A percentile compares a stretch with the other conserved stretches of the same genome.
Evolutionary conservation across 2,888 invertebrate genomes (phyloP).

Genomic region (Frankliniella fusca): DNA sequence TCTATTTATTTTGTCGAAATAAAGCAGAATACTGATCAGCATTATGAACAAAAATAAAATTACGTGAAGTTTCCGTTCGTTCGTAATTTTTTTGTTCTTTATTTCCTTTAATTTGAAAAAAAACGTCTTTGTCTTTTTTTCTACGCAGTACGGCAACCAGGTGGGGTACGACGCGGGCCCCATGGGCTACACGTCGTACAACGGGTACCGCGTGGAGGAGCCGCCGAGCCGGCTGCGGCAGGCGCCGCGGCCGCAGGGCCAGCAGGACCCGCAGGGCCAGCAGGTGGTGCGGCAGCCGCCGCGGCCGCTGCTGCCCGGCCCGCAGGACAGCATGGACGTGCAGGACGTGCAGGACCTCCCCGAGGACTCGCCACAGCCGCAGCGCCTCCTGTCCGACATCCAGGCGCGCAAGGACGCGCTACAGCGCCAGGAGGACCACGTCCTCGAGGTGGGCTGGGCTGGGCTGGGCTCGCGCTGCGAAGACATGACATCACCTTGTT

Average conservation of each 20-base stretch:
- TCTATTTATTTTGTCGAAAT: no score
- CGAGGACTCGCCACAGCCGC: slow-evolving; percentile 12
- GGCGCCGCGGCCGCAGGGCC: neutral
- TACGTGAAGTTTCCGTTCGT: no score
- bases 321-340: slow-evolving; percentile 2
- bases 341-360: neutral
- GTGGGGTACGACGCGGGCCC: slow-evolving; percentile 20
- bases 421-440: neutral
- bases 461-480: neutral
- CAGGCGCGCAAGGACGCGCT: neutral
- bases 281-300: neutral
- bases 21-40: no score
- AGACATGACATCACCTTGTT: neutral
- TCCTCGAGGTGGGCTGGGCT: neutral
- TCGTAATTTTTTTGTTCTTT: no score
- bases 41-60: no score
- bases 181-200: neutral
- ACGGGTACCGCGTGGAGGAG: neutral
- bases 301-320: neutral
- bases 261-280: no score
- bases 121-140: no score
- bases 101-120: no score
- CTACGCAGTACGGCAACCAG: slow-evolving; percentile 12
- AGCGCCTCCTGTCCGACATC: slow-evolving; percentile 15
- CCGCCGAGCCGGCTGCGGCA: neutral